Evolutionary conservation across 2,888 invertebrate species (phyloP), one percentile per base, ranked within the genome.

Genomic region (Panzeria rudis): DNA sequence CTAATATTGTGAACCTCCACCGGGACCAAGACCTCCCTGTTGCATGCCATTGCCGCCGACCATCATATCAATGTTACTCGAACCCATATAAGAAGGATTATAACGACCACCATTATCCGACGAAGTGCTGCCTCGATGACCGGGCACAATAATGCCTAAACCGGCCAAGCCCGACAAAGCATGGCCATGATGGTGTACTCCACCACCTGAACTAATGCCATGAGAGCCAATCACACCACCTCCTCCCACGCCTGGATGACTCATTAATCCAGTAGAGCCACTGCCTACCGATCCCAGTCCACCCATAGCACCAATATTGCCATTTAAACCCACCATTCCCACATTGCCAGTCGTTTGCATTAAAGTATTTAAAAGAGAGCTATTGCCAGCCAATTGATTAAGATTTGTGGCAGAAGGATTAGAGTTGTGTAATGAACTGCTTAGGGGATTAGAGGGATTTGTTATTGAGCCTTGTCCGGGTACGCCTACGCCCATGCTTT

Each of bases 111-210:
- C 88, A 20, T 82, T 78, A 73, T 87, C 87, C 86, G 87, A 20
- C 85, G 76, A 71, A 6, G 80, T 72, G 32, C 84, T 83, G 47
- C 88, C 84, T 11, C 87, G 88, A 47, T 89, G 89, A 15, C 88
- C 88, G 11, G 89, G 89, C 69, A 90, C 88, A 41, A 89, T 88
- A 35, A 91, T 90, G 54, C 91, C 91, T 71, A 91, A 82, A 72
- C 88, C 89, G 13, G 90, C 90, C 83, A 91, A 81, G 11, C 91
- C 90, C 1, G 91, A 88, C 76, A 91, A 64, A 8, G 89, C 88
- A 83, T 91, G 91, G 56, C 91, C 91, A 66, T 89, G 90, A 32
- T 76, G 81, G 66, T 83, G 72, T 1, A 78, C 83, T 54, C 82
- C 79, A 29, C 61, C 82, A 66, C 83, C 86, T 25, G 75, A 82